phyloP scores from a whole-genome alignment of 2,888 invertebrate species.

The Ornithoptera alexandrae region DNA sequence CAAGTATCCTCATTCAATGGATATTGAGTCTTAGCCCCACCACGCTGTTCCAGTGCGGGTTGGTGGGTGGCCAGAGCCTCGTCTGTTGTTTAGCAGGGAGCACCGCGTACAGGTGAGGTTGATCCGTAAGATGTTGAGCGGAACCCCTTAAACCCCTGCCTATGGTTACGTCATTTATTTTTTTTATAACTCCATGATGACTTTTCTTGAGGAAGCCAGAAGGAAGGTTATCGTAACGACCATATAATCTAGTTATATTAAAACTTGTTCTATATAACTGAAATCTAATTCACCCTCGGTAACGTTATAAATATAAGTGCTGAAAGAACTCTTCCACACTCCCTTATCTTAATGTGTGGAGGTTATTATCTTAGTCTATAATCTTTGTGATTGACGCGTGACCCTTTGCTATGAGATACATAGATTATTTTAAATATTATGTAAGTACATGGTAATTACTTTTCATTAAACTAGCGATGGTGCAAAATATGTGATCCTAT shows the following conservation, averaged over 20 bases:
- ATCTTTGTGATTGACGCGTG: constrained; percentile 27
- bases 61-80: too few species aligned
- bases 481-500: too few species aligned
- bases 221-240: not conserved
- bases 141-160: too few species aligned
- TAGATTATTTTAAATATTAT: constrained; percentile 1
- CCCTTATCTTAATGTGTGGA: constrained; percentile 15
- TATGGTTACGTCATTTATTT: not conserved
- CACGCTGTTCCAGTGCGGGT: too few species aligned
- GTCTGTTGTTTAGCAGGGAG: too few species aligned
- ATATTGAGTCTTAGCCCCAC: too few species aligned
- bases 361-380: constrained; percentile 19
- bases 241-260: not conserved
- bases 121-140: too few species aligned
- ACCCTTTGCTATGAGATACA: constrained; percentile 10
- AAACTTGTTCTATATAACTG: not conserved
- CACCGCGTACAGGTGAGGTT: too few species aligned
- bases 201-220: too few species aligned
- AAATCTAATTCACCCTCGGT: not conserved
- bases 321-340: constrained; percentile 12
- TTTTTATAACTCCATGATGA: not conserved
- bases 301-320: constrained; percentile 9
- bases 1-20: too few species aligned
- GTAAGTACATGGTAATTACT: not conserved
- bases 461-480: too few species aligned